Base-by-base conservation (phyloP, 2,888 invertebrate genomes). In the Ctenicera cuprea region DNA sequence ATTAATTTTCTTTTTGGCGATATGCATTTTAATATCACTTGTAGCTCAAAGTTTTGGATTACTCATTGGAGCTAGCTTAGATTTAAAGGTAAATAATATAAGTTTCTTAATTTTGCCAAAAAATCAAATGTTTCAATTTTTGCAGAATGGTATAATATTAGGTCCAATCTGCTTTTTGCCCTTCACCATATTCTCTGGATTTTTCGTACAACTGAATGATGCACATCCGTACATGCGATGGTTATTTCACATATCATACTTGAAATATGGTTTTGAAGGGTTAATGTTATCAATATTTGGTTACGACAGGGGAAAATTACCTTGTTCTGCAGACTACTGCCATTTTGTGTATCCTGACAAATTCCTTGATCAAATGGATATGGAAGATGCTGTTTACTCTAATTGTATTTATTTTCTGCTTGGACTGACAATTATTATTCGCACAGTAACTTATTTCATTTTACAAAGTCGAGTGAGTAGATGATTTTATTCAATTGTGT, bases 151-250 rank as follows among this genome's bases (percentile, higher is more conserved):
- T 12, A 95, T 96, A 4, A 92, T 97, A 82, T 91, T 97, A 84
- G 98, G 97, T 4, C 96, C 97, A 8, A 92, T 97, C 77, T 91
- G 94, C 81, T 92, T 95, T 76, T 91, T 95, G 85, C 97, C 98
- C 0, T 96, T 97, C 84, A 90, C 95, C 22, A 90, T 96, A 80
- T 97, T 98, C 88, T 96, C 96, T 68, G 98, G 98, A 5, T 97
- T 97, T 88, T 97, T 98, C 85, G 92, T 98, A 0, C 94, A 93
- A 82, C 90, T 94, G 80, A 91, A 90, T 80, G 95, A 97, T 80
- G 94, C 96, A 1, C 96, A 96, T 8, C 86, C 87, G 0, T 92
- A 92, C 81, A 88, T 96, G 77, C 92, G 92, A 54, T 97, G 97
- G 96, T 81, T 97, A 33, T 96, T 97, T 82, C 94, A 97, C 84